Evolutionary conservation across 2,113 vertebrate species (phyloP).

Genomic region (Callipepla californica): DNA sequence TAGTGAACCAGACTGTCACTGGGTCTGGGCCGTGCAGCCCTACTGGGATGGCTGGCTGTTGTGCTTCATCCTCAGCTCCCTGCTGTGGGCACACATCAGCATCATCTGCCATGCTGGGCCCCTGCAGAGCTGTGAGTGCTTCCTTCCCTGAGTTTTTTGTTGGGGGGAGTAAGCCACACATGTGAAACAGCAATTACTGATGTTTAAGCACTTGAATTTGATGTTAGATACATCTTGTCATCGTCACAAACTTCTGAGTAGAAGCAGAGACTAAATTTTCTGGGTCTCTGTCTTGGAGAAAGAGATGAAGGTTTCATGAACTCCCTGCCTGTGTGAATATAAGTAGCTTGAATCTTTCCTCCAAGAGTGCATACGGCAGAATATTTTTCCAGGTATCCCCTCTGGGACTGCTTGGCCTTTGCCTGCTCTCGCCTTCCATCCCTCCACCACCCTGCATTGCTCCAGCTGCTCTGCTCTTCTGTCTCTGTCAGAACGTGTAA

Average conservation of each 20-base stretch:
- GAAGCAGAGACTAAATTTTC: not conserved
- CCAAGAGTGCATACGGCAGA: not conserved
- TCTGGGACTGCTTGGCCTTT: not conserved
- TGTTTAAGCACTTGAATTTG: not conserved
- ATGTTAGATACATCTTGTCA: not conserved
- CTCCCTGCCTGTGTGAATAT: not conserved
- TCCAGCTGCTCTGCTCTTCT: not conserved
- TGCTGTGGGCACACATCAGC: not conserved
- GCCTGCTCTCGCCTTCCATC: not conserved
- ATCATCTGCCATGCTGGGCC: not conserved
- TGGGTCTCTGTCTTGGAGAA: not conserved
- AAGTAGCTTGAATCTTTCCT: not conserved
- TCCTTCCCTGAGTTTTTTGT: not conserved
- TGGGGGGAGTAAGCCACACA: fast-evolving
- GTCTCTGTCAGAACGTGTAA: not conserved
- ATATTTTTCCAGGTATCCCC: not conserved
- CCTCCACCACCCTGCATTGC: not conserved
- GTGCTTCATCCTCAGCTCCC: not conserved
- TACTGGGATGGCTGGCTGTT: not conserved
- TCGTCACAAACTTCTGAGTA: not conserved
- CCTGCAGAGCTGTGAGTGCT: not conserved
- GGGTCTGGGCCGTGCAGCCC: not conserved
- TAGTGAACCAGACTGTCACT: not conserved
- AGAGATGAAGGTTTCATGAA: not conserved
- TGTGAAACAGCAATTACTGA: fast-evolving